phyloP scores from a whole-genome alignment of 2,797 vertebrate genomes.

The Hemibagrus guttatus region DNA sequence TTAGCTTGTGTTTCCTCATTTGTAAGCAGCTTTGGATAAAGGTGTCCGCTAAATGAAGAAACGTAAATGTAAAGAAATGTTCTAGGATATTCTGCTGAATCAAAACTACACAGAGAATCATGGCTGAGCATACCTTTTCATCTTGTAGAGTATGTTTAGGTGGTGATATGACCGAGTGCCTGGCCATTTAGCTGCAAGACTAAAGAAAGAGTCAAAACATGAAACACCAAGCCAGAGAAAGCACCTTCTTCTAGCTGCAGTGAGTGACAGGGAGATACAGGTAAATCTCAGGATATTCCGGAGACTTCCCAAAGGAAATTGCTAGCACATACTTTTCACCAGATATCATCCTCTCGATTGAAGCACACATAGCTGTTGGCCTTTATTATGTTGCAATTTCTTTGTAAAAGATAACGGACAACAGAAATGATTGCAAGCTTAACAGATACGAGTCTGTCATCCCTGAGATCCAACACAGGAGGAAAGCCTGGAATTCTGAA shows the following conservation, averaged over 20 bases:
- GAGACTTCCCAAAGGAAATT: not conserved
- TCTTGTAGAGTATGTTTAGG: not conserved
- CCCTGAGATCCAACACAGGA: not conserved
- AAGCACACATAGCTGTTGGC: not conserved
- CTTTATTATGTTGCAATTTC: too few relatives aligned
- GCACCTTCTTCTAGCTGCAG: not conserved
- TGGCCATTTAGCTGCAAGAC: not conserved
- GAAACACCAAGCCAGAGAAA: not conserved
- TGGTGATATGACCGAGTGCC: not conserved
- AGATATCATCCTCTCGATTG: not conserved
- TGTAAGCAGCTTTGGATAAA: too few relatives aligned
- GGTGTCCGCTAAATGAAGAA: too few relatives aligned
- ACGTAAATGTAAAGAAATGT: too few relatives aligned
- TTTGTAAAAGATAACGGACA: not conserved
- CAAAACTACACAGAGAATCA: not conserved
- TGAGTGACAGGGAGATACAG: not conserved
- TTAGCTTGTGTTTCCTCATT: too few relatives aligned
- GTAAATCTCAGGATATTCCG: conserved; percentile 1
- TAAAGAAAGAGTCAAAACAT: not conserved
- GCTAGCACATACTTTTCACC: not conserved
- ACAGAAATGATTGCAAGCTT: not conserved
- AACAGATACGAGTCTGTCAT: not conserved
- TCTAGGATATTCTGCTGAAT: not conserved
- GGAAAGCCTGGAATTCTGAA: not conserved
- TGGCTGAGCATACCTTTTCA: not conserved